These are phyloP conservation scores for Drosophila triauraria DNA, from an alignment of 1,140 invertebrate species.

Conservation along the genomic window DNA sequence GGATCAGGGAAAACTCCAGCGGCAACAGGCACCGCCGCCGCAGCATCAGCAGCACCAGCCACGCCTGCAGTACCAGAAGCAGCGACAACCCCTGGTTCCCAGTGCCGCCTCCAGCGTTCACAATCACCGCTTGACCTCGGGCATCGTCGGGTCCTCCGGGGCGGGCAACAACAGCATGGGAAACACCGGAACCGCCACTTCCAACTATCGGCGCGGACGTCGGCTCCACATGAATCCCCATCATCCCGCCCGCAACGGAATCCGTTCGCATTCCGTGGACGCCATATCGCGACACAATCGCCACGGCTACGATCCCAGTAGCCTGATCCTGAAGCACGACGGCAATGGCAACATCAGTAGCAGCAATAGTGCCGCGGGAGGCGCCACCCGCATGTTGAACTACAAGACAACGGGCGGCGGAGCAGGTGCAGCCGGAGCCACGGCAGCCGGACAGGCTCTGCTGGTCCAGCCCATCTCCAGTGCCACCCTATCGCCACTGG, in stretches of 20 bases:
- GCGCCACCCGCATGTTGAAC: conserved; percentile 72
- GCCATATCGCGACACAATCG: conserved; percentile 73
- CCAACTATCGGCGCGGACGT: conserved; percentile 66
- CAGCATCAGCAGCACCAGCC: conserved; percentile 65
- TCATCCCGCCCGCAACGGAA: conserved; percentile 39
- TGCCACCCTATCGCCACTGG: conserved; percentile 69
- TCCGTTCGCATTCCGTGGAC: conserved; percentile 80
- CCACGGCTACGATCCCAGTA: conserved; percentile 75
- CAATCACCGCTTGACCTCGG: conserved; percentile 69
- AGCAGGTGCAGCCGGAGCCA: conserved; percentile 31
- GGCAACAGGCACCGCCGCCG: conserved; percentile 37
- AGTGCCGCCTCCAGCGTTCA: conserved; percentile 71
- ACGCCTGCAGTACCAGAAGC: conserved; percentile 71
- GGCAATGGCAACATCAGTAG: conserved; percentile 70
- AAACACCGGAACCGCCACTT: conserved; percentile 27
- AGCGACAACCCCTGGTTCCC: conserved; percentile 68
- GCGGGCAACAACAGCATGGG: conserved; percentile 27
- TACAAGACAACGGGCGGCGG: conserved; percentile 59
- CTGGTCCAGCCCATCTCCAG: conserved; percentile 81
- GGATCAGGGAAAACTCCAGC: conserved; percentile 51
- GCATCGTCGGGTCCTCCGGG: conserved; percentile 21
- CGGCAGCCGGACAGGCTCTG: conserved; percentile 66
- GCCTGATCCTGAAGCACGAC: conserved; percentile 77
- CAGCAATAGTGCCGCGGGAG: conserved; percentile 27
- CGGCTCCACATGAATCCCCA: conserved; percentile 53